Percentiles rank a stretch among this genome's conserved stretches.
These are phyloP conservation scores for Tanytarsus gracilentus DNA, from an alignment of 2,888 invertebrate species.

Conservation along the genomic window DNA sequence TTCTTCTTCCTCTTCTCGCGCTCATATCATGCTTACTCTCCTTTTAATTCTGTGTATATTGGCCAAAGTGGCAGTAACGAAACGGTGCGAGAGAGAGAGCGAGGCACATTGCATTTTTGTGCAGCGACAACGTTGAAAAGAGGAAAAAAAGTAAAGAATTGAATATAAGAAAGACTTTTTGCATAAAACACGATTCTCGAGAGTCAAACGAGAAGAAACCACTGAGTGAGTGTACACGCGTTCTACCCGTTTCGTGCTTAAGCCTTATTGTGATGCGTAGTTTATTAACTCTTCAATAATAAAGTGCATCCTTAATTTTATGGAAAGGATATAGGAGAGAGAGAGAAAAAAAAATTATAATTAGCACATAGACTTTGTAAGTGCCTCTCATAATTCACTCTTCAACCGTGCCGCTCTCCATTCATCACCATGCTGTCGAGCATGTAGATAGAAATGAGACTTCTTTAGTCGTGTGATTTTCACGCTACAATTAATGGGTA, in stretches of 20 bases:
- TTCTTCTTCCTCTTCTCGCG: background rate
- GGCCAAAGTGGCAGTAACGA: too few relatives aligned
- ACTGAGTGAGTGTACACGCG: constrained; percentile 23
- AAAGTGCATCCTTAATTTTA: too few relatives aligned
- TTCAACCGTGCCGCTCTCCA: too few relatives aligned
- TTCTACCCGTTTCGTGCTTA: background rate
- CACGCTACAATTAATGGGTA: background rate
- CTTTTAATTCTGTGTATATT: too few relatives aligned
- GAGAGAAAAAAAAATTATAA: too few relatives aligned
- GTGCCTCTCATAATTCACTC: too few relatives aligned
- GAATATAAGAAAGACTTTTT: constrained; percentile 1
- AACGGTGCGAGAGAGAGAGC: background rate
- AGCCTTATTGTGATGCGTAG: constrained; percentile 15
- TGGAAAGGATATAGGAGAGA: too few relatives aligned
- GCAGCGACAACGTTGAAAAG: too few relatives aligned
- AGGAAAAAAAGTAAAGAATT: background rate
- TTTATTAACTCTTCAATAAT: background rate
- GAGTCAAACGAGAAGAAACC: constrained; percentile 20
- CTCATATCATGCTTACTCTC: background rate
- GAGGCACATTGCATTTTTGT: background rate
- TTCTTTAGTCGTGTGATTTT: background rate
- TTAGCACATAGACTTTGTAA: too few relatives aligned
- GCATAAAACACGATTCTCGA: constrained; percentile 8
- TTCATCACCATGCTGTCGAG: too few relatives aligned
- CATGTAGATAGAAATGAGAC: background rate